Percentiles rank a stretch among this genome's conserved stretches.
phyloP scores from a whole-genome alignment of 1,140 invertebrate species.

The Drosophila rhopaloa region DNA sequence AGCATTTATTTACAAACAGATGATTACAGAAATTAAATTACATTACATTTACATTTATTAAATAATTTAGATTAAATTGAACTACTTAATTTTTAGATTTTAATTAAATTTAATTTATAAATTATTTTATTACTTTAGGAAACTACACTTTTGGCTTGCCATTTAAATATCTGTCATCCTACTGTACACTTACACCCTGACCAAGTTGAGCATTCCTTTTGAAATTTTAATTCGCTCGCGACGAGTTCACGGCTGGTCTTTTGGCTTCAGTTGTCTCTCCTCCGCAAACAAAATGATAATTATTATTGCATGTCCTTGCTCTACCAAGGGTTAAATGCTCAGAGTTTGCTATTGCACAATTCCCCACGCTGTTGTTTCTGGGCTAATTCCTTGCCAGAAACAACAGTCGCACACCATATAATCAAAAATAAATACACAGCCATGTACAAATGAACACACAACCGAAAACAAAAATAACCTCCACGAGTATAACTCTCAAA shows the following conservation, averaged over 20 bases:
- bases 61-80: too few relatives aligned
- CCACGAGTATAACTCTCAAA: slow-evolving; percentile 48
- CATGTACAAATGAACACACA: slow-evolving; percentile 47
- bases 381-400: slow-evolving; percentile 39
- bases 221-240: slow-evolving; percentile 22
- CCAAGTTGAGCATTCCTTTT: slow-evolving; percentile 19
- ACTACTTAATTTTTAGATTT: too few relatives aligned
- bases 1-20: too few relatives aligned
- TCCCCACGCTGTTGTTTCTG: slow-evolving; percentile 1
- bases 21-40: too few relatives aligned
- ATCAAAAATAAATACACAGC: slow-evolving; percentile 73
- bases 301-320: slow-evolving; percentile 51
- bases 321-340: slow-evolving; percentile 4
- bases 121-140: background rate
- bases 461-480: slow-evolving; percentile 27
- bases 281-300: slow-evolving; percentile 50
- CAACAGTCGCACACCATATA: slow-evolving; percentile 56
- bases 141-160: background rate
- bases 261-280: slow-evolving; percentile 13
- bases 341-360: background rate
- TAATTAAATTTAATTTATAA: too few relatives aligned
- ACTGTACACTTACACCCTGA: slow-evolving; percentile 5
- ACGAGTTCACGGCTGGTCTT: slow-evolving; percentile 16
- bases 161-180: background rate
- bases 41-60: too few relatives aligned